Conservation (phyloP, 53 echinoderm and acorn worm species). For the Apostichopus leukothele region DNA sequence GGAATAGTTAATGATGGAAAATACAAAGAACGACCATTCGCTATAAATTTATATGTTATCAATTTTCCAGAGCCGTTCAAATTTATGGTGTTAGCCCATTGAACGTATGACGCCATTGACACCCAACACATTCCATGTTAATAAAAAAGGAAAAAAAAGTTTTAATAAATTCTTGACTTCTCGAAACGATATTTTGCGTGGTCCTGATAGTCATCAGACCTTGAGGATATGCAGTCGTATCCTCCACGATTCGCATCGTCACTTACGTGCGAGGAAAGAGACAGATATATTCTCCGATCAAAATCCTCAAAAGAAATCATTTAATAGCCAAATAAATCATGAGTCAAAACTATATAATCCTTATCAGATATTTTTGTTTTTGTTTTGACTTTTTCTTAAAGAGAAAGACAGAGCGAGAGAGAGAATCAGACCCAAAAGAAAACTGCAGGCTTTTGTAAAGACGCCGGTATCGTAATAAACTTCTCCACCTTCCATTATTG, state of each 20-base stretch:
- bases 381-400: neutral
- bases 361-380: conserved; percentile 12
- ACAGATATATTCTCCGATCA: neutral
- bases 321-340: conserved; percentile 26
- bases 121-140: no score
- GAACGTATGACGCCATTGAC: no score
- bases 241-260: neutral
- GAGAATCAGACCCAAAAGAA: neutral
- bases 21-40: no score
- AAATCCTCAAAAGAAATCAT: neutral
- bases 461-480: conserved; percentile 1
- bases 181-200: no score
- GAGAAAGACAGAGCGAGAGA: no score
- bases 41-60: no score
- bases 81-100: no score
- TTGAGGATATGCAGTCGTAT: neutral
- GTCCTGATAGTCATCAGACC: neutral
- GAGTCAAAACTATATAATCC: neutral
- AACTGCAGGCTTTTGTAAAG: neutral
- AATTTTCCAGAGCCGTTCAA: no score
- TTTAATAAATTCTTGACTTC: no score
- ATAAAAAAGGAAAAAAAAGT: no score
- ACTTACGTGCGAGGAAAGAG: neutral
- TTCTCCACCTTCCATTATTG: neutral
- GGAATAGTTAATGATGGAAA: no score